These are phyloP conservation scores for Selene dorsalis DNA, from an alignment of 2,797 vertebrate species.

Conservation along the genomic window DNA sequence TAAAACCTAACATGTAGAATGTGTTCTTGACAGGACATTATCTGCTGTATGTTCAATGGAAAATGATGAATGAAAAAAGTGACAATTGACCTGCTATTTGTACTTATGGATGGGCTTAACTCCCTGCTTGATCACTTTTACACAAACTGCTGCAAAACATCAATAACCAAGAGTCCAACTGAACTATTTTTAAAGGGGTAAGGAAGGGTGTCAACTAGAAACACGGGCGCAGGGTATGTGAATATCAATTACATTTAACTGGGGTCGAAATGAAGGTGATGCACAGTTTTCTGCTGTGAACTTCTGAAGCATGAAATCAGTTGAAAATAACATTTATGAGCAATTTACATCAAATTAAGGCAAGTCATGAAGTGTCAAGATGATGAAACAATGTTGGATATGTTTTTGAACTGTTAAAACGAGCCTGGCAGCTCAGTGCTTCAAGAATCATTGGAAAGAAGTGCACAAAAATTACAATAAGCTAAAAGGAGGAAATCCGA, in stretches of 20 bases:
- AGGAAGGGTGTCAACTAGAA: background rate
- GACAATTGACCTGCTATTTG: background rate
- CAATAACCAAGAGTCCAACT: background rate
- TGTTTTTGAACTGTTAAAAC: conserved; percentile 11
- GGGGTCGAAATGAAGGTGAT: background rate
- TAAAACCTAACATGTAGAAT: background rate
- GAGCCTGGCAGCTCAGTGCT: background rate
- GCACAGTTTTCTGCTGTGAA: background rate
- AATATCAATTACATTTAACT: background rate
- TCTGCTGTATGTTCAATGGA: background rate
- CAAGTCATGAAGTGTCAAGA: background rate
- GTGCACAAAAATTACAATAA: background rate
- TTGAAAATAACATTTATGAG: background rate
- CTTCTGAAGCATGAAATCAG: background rate
- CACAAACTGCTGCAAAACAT: background rate
- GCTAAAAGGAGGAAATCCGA: background rate
- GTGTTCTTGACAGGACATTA: background rate
- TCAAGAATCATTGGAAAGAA: background rate
- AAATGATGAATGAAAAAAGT: background rate
- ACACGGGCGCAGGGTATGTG: background rate
- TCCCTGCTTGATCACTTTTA: too few species aligned
- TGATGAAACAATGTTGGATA: background rate
- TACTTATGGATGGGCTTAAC: background rate
- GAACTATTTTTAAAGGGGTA: background rate
- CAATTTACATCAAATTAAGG: background rate